These are phyloP conservation scores for Meiosimyza decipiens DNA, from an alignment of 2,888 invertebrate genomes.

Conservation along the genomic window DNA sequence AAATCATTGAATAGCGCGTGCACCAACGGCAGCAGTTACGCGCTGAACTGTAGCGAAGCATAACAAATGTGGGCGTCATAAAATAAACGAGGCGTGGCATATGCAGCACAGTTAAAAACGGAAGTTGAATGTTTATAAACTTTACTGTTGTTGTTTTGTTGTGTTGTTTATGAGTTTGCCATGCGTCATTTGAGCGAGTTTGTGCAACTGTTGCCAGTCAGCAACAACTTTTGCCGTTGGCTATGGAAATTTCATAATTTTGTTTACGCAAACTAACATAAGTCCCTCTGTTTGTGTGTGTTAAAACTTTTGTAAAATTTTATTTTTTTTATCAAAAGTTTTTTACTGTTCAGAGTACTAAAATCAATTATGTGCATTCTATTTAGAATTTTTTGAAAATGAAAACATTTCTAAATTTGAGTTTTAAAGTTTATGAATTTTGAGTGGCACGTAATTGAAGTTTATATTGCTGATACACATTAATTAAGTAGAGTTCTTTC, in stretches of 20 bases:
- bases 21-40: conserved; percentile 29
- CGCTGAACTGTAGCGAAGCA: conserved; percentile 36
- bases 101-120: conserved; percentile 13
- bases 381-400: too few relatives aligned
- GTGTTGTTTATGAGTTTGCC: conserved; percentile 53
- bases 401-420: too few relatives aligned
- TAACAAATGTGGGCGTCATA: conserved; percentile 27
- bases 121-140: conserved; percentile 1
- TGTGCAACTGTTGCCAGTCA: neutral
- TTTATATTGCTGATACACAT: too few relatives aligned
- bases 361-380: conserved; percentile 1
- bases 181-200: conserved; percentile 50
- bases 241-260: conserved; percentile 14
- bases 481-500: too few relatives aligned
- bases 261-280: neutral
- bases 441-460: too few relatives aligned
- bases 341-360: neutral
- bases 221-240: neutral
- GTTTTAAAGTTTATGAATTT: too few relatives aligned
- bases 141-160: conserved; percentile 40
- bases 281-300: neutral
- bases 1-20: conserved; percentile 44
- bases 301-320: too few relatives aligned
- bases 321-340: too few relatives aligned
- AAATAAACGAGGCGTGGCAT: conserved; percentile 33